These are phyloP conservation scores for Bacillus rossius DNA, from an alignment of 1,140 invertebrate species.

Conservation along the genomic window DNA sequence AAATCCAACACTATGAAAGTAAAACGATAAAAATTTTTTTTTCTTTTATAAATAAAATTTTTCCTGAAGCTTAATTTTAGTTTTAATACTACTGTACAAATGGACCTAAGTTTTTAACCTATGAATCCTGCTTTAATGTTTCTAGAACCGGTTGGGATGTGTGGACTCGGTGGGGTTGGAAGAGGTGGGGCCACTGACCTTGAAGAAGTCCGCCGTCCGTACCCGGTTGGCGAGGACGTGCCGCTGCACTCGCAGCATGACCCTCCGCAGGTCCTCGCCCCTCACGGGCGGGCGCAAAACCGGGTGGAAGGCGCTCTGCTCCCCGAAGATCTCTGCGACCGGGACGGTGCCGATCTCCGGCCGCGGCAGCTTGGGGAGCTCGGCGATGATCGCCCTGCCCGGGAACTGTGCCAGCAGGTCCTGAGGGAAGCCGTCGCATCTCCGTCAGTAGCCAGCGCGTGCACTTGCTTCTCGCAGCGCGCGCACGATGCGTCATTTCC, in stretches of 20 bases:
- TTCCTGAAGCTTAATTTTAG: too few relatives aligned
- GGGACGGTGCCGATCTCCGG: conserved; percentile 52
- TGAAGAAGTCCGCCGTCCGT: conserved; percentile 40
- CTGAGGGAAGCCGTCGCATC: conserved; percentile 29
- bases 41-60: too few relatives aligned
- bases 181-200: too few relatives aligned
- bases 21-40: too few relatives aligned
- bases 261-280: conserved; percentile 41
- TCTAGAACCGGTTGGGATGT: too few relatives aligned
- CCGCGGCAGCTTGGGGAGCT: conserved; percentile 55
- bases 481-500: background rate
- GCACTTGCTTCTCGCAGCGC: background rate
- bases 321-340: conserved; percentile 46
- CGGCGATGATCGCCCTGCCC: conserved; percentile 56
- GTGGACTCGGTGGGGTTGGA: too few relatives aligned
- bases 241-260: conserved; percentile 49
- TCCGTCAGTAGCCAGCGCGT: too few relatives aligned
- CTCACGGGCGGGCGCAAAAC: conserved; percentile 36
- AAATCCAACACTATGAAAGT: too few relatives aligned
- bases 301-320: conserved; percentile 51
- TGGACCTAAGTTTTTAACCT: too few relatives aligned
- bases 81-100: too few relatives aligned
- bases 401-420: conserved; percentile 47
- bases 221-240: conserved; percentile 54
- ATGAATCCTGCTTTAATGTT: too few relatives aligned